phyloP scores from a whole-genome alignment of 2,797 vertebrate species.

The Scomberomorus guttatus region DNA sequence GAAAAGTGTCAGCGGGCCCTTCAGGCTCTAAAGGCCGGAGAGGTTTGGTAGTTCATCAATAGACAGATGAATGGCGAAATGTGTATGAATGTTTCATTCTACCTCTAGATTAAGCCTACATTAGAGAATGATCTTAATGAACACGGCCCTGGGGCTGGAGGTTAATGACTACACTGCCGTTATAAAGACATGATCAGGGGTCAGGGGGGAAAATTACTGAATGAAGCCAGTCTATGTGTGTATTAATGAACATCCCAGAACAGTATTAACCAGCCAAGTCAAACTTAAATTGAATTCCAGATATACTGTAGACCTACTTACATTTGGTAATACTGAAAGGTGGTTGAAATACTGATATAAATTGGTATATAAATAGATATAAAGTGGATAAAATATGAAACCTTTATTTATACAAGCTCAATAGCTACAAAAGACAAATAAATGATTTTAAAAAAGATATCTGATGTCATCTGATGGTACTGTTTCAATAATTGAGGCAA shows the following conservation, averaged over 20 bases:
- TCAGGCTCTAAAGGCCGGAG: constrained; percentile 55
- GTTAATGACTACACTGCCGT: constrained; percentile 56
- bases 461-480: not conserved
- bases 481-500: not conserved
- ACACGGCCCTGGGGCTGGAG: constrained; percentile 37
- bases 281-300: not conserved
- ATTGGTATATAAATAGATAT: no score
- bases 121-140: constrained; percentile 61
- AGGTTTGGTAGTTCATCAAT: constrained; percentile 49
- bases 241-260: not conserved
- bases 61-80: constrained; percentile 62
- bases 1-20: constrained; percentile 54
- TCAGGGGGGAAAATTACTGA: not conserved
- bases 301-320: no score
- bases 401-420: no score
- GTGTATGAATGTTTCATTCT: constrained; percentile 73
- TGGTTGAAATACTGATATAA: no score
- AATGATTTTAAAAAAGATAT: not conserved
- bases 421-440: not conserved
- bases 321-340: no score
- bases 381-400: no score
- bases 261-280: not conserved
- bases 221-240: not conserved
- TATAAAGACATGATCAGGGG: constrained; percentile 41
- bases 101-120: constrained; percentile 46